Evolutionary conservation across 2,888 invertebrate genomes (phyloP).

Genomic region (Ypsolopha scabrella): DNA sequence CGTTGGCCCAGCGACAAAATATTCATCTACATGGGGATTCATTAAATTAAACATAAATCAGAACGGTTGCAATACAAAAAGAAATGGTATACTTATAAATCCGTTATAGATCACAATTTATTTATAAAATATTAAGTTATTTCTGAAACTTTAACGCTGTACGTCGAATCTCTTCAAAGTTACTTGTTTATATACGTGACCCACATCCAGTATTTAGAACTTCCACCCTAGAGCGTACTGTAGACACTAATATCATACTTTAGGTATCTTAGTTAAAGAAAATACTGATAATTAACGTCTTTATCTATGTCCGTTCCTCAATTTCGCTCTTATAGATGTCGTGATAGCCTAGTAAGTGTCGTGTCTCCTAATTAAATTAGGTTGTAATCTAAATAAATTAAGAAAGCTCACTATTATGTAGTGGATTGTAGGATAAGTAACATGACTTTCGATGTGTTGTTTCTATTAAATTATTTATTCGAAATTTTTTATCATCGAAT

Average conservation of each 20-base stretch:
- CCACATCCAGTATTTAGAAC: neutral
- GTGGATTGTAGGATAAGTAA: constrained; percentile 23
- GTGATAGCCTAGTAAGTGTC: constrained; percentile 65
- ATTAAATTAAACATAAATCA: too few species aligned
- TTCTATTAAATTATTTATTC: constrained; percentile 30
- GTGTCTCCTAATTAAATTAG: constrained; percentile 49
- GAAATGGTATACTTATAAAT: too few species aligned
- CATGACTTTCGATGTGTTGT: constrained; percentile 45
- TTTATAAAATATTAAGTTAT: too few species aligned
- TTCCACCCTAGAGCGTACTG: constrained; percentile 10
- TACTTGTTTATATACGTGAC: too few species aligned
- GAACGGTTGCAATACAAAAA: too few species aligned
- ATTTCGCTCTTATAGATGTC: constrained; percentile 68
- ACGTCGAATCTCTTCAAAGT: neutral
- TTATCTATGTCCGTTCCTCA: constrained; percentile 65
- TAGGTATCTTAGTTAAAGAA: constrained; percentile 47
- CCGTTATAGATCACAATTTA: too few species aligned
- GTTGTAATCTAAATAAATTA: constrained; percentile 19
- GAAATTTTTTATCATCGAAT: constrained; percentile 23
- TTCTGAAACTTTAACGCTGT: too few species aligned
- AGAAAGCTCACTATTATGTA: constrained; percentile 55
- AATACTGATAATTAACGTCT: constrained; percentile 39
- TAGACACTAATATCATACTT: constrained; percentile 30
- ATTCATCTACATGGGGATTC: too few species aligned
- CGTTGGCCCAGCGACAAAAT: too few species aligned